Conservation (phyloP, 2,888 invertebrate genomes). For the Conus canariensis region DNA sequence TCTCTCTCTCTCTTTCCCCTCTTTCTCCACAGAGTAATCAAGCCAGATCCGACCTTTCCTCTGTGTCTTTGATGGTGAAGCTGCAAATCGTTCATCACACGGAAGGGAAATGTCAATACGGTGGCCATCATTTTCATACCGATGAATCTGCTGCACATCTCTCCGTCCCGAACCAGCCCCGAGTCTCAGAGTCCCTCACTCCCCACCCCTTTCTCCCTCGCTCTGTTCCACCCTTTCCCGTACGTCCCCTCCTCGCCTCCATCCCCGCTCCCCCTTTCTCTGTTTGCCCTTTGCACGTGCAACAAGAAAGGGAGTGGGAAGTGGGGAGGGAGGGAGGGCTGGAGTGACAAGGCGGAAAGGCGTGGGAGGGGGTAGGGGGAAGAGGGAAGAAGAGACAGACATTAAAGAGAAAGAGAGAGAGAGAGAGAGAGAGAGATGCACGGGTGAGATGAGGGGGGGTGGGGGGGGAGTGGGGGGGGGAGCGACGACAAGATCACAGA, state of each 20-base stretch:
- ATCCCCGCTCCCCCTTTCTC: too few species aligned
- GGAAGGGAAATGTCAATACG: too few species aligned
- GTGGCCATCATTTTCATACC: too few species aligned
- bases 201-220: background rate
- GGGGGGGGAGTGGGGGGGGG: background rate
- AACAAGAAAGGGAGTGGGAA: background rate
- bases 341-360: background rate
- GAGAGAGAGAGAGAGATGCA: background rate
- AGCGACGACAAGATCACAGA: background rate
- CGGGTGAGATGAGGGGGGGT: background rate
- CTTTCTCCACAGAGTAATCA: too few species aligned
- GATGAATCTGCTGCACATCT: background rate
- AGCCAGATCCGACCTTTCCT: too few species aligned
- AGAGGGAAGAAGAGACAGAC: too few species aligned
- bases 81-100: too few species aligned
- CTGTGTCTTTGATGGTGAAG: too few species aligned
- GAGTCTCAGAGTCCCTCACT: background rate
- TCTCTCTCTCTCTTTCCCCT: too few species aligned
- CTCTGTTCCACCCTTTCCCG: background rate
- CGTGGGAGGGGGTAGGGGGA: background rate
- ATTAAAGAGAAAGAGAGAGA: background rate
- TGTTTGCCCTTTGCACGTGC: background rate
- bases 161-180: background rate
- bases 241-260: background rate
- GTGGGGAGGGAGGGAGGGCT: background rate